Evolutionary conservation across 1,140 invertebrate genomes (phyloP).

Genomic region (Ruditapes philippinarum): DNA sequence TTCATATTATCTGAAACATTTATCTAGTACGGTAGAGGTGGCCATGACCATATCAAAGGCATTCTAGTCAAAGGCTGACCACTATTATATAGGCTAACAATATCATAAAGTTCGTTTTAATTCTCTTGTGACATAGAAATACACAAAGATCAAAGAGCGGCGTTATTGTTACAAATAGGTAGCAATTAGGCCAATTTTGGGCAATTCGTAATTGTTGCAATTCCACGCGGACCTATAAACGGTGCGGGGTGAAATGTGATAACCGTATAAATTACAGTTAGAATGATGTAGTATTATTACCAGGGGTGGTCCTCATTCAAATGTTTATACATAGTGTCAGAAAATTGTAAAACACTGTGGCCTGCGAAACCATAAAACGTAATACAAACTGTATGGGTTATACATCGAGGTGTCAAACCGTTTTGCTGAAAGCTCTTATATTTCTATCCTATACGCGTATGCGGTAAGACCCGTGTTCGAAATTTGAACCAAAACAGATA

Average conservation of each 20-base stretch:
- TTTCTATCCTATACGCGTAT: neutral
- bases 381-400: constrained; percentile 41
- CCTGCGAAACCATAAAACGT: constrained; percentile 49
- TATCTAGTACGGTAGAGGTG: constrained; percentile 48
- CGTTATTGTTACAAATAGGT: constrained; percentile 64
- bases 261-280: constrained; percentile 40
- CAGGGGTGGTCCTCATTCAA: constrained; percentile 53
- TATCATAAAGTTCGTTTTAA: constrained; percentile 34
- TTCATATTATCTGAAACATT: constrained; percentile 66
- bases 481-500: neutral
- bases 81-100: constrained; percentile 18
- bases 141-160: constrained; percentile 55
- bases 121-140: constrained; percentile 15
- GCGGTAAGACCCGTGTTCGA: constrained; percentile 1
- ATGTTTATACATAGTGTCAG: constrained; percentile 27
- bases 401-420: constrained; percentile 42
- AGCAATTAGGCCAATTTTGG: constrained; percentile 65
- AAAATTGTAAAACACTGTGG: constrained; percentile 32
- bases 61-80: constrained; percentile 12
- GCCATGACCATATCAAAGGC: constrained; percentile 36
- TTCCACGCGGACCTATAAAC: constrained; percentile 50
- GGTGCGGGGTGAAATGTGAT: neutral
- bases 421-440: constrained; percentile 20
- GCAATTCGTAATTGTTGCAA: constrained; percentile 54
- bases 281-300: constrained; percentile 55